A percentile compares a stretch with the other conserved stretches of the same genome.
These are phyloP conservation scores for Entomobrya multifasciata DNA, from an alignment of 2,888 invertebrate species.

Conservation along the genomic window DNA sequence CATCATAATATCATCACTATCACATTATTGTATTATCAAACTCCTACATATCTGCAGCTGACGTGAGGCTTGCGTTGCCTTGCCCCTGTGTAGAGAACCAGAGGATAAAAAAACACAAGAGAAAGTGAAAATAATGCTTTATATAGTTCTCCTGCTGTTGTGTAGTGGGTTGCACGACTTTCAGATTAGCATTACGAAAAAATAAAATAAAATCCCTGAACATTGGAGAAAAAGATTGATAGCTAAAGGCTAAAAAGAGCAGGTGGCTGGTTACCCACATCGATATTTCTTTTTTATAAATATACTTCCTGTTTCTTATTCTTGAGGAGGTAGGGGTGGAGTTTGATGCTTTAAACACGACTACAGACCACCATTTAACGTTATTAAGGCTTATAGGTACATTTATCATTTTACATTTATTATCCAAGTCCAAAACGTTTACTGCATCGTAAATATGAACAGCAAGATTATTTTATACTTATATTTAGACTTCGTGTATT, in stretches of 20 bases:
- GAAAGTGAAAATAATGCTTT: constrained; percentile 14
- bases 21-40: constrained; percentile 40
- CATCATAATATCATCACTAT: constrained; percentile 39
- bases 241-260: neutral
- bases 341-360: constrained; percentile 5
- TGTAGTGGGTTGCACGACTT: constrained; percentile 24
- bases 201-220: neutral
- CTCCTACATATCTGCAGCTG: constrained; percentile 32
- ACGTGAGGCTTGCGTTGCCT: neutral
- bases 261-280: neutral
- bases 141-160: too few relatives aligned
- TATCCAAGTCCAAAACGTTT: too few relatives aligned
- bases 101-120: too few relatives aligned
- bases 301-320: constrained; percentile 17
- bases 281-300: neutral
- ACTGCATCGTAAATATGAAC: neutral
- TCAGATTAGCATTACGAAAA: constrained; percentile 20
- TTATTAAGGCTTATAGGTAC: too few relatives aligned
- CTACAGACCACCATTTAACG: constrained; percentile 19
- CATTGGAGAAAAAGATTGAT: neutral
- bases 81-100: neutral
- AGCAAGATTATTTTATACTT: too few relatives aligned
- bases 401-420: too few relatives aligned
- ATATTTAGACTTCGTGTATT: too few relatives aligned
- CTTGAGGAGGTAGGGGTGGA: neutral